Percentiles rank a stretch among this genome's conserved stretches.
phyloP scores from a whole-genome alignment of 2,888 invertebrate genomes.

The Cephus spinipes region DNA sequence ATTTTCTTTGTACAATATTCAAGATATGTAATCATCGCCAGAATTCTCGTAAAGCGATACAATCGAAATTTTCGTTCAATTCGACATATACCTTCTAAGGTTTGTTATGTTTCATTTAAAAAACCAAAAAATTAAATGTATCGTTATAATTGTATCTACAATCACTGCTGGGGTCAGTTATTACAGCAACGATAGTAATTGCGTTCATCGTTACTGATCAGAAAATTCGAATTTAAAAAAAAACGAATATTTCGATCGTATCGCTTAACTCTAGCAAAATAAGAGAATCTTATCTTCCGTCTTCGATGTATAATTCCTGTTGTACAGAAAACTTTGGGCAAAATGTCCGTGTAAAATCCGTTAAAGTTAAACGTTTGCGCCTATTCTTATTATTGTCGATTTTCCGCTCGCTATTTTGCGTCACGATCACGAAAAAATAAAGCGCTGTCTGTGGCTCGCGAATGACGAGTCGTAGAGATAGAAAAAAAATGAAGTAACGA shows the following conservation, averaged over 20 bases:
- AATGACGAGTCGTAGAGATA: conserved; percentile 23
- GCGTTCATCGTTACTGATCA: not conserved
- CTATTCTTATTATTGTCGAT: conserved; percentile 20
- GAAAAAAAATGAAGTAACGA: not conserved
- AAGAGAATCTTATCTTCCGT: conserved; percentile 37
- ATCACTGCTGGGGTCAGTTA: not conserved
- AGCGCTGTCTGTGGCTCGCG: conserved; percentile 15
- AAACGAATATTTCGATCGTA: not conserved
- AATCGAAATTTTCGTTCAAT: not conserved
- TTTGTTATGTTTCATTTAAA: not conserved
- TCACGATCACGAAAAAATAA: conserved; percentile 10
- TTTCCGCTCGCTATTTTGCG: conserved; percentile 29
- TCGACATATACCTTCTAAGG: not conserved
- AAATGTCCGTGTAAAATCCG: conserved; percentile 11
- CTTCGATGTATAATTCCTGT: conserved; percentile 39
- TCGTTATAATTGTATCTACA: not conserved
- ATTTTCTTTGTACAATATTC: not conserved
- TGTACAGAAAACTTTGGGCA: conserved; percentile 37
- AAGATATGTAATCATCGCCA: not conserved
- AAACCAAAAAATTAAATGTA: not conserved
- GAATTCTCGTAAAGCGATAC: not conserved
- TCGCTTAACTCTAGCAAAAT: not conserved
- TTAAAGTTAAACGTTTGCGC: not conserved
- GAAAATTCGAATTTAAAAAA: not conserved
- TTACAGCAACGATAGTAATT: not conserved